phyloP scores from a whole-genome alignment of 2,888 invertebrate species.

The Cephus spinipes region DNA sequence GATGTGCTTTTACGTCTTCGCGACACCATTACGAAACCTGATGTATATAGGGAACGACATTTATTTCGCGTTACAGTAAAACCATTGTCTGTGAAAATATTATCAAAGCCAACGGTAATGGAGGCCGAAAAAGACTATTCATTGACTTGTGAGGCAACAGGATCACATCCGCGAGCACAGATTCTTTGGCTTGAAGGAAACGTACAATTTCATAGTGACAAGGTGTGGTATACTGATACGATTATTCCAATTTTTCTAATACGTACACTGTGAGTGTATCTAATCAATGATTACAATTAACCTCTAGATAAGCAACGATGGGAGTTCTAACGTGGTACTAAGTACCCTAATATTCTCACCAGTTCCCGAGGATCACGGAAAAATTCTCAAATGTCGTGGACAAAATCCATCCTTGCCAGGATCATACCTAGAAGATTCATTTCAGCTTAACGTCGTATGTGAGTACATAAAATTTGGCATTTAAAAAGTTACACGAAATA shows the following conservation, averaged over 20 bases:
- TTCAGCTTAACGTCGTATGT: slow-evolving; percentile 90
- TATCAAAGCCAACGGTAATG: slow-evolving; percentile 81
- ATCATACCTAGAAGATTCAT: slow-evolving; percentile 83
- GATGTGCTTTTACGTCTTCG: neutral
- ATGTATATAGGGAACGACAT: neutral
- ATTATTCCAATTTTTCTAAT: neutral
- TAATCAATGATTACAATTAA: slow-evolving; percentile 14
- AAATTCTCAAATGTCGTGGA: slow-evolving; percentile 85
- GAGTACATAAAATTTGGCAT: slow-evolving; percentile 68
- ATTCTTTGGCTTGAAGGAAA: slow-evolving; percentile 89
- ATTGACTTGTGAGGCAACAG: slow-evolving; percentile 84
- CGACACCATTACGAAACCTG: neutral
- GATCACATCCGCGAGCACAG: slow-evolving; percentile 87
- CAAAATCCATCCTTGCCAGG: slow-evolving; percentile 84
- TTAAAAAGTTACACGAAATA: neutral
- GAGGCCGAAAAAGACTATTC: slow-evolving; percentile 84
- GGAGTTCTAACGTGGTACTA: slow-evolving; percentile 79
- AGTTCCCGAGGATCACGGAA: slow-evolving; percentile 86
- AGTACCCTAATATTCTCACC: slow-evolving; percentile 86
- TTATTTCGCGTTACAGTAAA: slow-evolving; percentile 74
- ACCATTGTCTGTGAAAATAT: slow-evolving; percentile 81
- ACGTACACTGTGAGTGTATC: neutral
- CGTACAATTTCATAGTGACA: slow-evolving; percentile 79
- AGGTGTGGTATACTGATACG: slow-evolving; percentile 68
- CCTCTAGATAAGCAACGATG: slow-evolving; percentile 72